phyloP scores from a whole-genome alignment of 2,797 vertebrate genomes.

The Malacoraja senta region DNA sequence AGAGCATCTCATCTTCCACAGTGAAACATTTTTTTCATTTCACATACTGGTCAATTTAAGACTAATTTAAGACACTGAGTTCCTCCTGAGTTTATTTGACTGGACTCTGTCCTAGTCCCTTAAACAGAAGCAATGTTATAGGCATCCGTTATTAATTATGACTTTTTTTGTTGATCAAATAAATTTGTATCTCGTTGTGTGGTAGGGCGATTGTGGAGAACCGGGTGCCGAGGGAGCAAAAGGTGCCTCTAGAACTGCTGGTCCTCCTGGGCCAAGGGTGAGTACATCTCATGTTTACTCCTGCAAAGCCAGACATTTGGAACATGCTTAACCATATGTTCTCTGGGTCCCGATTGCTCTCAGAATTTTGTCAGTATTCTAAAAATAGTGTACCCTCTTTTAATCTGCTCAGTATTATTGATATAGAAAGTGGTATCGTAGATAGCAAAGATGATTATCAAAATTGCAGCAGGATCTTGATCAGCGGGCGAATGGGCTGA shows the following conservation, averaged over 20 bases:
- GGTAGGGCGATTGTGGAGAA: slow-evolving; percentile 46
- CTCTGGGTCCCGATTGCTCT: neutral
- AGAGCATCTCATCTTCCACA: neutral
- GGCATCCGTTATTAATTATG: neutral
- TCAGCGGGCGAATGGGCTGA: too few relatives aligned
- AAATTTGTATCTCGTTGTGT: neutral
- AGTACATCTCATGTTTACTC: neutral
- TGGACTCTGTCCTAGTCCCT: neutral
- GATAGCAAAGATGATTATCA: too few relatives aligned
- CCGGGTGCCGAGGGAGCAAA: slow-evolving; percentile 56
- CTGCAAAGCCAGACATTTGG: neutral
- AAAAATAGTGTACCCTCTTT: neutral
- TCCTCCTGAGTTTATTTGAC: neutral
- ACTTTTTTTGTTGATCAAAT: neutral
- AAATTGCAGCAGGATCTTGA: too few relatives aligned
- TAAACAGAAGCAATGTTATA: neutral
- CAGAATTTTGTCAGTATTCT: neutral
- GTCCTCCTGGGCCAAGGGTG: slow-evolving; percentile 53
- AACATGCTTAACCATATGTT: neutral
- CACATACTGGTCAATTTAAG: neutral
- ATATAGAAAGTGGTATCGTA: too few relatives aligned
- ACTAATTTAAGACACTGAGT: neutral
- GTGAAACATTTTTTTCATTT: neutral
- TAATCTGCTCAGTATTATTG: neutral
- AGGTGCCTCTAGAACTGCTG: slow-evolving; percentile 64